Evolutionary conservation across 2,113 vertebrate species (phyloP).

Genomic region (Chelonoidis abingdonii): DNA sequence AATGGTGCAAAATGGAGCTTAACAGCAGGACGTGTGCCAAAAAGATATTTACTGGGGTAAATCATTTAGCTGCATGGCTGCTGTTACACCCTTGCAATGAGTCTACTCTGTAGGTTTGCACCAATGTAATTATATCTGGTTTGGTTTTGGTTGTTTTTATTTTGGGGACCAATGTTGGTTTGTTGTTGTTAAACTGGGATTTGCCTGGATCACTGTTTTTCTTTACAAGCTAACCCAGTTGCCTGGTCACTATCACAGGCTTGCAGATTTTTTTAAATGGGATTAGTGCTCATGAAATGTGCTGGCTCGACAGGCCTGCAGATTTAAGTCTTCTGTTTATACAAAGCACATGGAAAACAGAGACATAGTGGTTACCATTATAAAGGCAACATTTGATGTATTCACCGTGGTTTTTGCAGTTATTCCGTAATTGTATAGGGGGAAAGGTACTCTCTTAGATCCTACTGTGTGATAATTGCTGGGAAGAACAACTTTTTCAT

Average conservation of each 20-base stretch:
- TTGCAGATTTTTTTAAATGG: constrained; percentile 48
- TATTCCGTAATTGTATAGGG: not conserved
- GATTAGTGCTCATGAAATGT: constrained; percentile 42
- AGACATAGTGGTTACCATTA: not conserved
- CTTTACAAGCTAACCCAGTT: not conserved
- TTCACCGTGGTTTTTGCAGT: not conserved
- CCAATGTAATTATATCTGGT: not conserved
- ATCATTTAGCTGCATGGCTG: not conserved
- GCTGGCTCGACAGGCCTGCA: not conserved
- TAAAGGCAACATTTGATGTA: rapidly evolving
- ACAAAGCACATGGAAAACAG: not conserved
- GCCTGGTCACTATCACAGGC: not conserved
- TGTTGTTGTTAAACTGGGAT: not conserved
- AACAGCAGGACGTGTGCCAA: not conserved
- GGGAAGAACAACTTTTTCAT: not conserved
- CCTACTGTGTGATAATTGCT: rapidly evolving
- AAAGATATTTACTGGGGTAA: not conserved
- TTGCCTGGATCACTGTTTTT: not conserved
- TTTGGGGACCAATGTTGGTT: not conserved
- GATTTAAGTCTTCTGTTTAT: constrained; percentile 25
- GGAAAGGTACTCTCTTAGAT: not conserved
- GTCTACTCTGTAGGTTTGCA: not conserved
- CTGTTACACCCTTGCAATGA: not conserved
- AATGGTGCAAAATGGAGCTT: not conserved
- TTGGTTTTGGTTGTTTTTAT: not conserved